Base-by-base conservation (phyloP, 1,140 invertebrate genomes). In the Sycobia sp. region DNA sequence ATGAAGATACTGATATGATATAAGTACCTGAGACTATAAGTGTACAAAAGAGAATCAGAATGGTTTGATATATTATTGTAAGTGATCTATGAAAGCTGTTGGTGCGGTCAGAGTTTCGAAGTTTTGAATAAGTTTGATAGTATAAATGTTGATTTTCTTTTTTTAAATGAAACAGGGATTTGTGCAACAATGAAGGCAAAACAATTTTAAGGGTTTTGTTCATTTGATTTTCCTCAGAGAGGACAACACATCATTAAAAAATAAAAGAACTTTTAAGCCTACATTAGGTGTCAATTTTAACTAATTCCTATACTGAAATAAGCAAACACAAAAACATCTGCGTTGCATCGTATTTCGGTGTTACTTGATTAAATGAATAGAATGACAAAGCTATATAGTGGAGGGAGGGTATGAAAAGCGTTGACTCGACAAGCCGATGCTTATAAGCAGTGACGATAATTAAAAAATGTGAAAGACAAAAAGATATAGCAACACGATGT, bases 281-380 rank as follows among this genome's bases (percentile, higher is more conserved):
- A 56, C 61, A 56, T 55, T 62, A 56, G 61, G 61, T 56, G 61
- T 62, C 59, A 62, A 62, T 62, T 62, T 54, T 44, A 43, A 44
- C 3, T 14, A 29, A 61, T 51, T 43, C 16, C 44, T 49, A n/a
- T n/a, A 49, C 13, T 10, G 8, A 57, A n/a, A 18, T 25, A 18
- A n/a, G n/a, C n/a, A n/a, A 16, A 34, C 1, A 50, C 13, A 29
- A 32, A 11, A 51, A 38, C 22, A 13, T 38, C 29, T 5, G 36
- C 32, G 8, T n/a, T 51, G 25, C 16, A 47, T 47, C 7, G 25
- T 16, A 29, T 27, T 0, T 47, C 25, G 46, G 25, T 16, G 13
- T 47, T 2, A 10, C 14, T 3, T 27, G 3, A 47, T 29, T n/a
- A n/a, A n/a, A n/a, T n/a, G n/a, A n/a, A n/a, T n/a, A n/a, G n/a